Conservation (phyloP, 2,888 invertebrate genomes). For the Apodemia hepburni region DNA sequence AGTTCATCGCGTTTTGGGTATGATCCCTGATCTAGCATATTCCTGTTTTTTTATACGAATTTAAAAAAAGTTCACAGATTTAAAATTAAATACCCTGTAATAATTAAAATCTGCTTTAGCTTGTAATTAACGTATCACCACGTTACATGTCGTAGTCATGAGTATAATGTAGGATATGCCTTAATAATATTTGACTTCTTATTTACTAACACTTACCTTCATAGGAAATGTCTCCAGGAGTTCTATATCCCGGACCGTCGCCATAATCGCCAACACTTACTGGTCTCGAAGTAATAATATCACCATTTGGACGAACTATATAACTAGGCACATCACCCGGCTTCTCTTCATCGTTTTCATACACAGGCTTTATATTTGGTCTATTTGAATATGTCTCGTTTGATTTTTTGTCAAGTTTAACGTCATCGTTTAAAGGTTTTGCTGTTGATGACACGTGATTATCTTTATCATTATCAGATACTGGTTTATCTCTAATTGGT, state of each 20-base stretch:
- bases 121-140: background rate
- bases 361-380: slow-evolving; percentile 58
- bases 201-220: slow-evolving; percentile 48
- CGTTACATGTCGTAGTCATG: too few relatives aligned
- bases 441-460: background rate
- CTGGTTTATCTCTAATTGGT: background rate
- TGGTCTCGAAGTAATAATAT: slow-evolving; percentile 59
- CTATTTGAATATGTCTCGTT: slow-evolving; percentile 30
- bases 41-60: too few relatives aligned
- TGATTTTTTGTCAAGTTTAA: slow-evolving; percentile 23
- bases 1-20: too few relatives aligned
- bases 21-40: too few relatives aligned
- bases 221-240: slow-evolving; percentile 47
- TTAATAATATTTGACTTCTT: background rate
- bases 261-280: slow-evolving; percentile 55
- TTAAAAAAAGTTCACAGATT: too few relatives aligned
- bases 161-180: too few relatives aligned
- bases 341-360: slow-evolving; percentile 57
- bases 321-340: slow-evolving; percentile 55
- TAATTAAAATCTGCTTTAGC: too few relatives aligned
- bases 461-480: background rate
- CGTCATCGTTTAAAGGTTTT: slow-evolving; percentile 24
- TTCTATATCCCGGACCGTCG: slow-evolving; percentile 39
- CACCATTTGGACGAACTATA: slow-evolving; percentile 48
- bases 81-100: too few relatives aligned